Percentiles rank a stretch among this genome's conserved stretches.
Conservation (phyloP, 2,113 vertebrate genomes). For the Monopterus albus region DNA sequence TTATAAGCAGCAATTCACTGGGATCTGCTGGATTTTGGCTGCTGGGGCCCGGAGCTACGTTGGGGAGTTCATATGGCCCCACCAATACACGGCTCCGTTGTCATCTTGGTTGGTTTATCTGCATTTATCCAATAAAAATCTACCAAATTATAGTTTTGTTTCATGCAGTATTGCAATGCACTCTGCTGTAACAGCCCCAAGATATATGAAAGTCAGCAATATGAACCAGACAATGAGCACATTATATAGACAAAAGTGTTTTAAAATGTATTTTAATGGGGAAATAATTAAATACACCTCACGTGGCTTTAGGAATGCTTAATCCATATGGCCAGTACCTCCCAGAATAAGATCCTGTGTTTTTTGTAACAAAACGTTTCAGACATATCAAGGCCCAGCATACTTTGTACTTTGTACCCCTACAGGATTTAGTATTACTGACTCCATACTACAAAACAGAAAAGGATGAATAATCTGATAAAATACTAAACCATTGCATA, state of each 20-base stretch:
- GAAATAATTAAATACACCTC: too few relatives aligned
- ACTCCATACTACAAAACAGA: neutral
- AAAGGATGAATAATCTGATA: neutral
- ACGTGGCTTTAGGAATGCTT: neutral
- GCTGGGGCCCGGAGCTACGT: conserved; percentile 82
- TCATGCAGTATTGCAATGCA: neutral
- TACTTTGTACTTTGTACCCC: too few relatives aligned
- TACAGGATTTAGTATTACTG: too few relatives aligned
- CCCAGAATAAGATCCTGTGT: neutral
- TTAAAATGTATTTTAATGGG: too few relatives aligned
- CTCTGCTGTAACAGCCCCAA: neutral
- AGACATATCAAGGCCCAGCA: neutral
- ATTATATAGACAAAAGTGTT: too few relatives aligned
- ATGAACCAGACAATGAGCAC: too few relatives aligned
- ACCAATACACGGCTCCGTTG: conserved; percentile 89
- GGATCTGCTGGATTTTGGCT: conserved; percentile 89
- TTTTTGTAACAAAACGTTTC: neutral
- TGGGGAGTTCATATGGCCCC: conserved; percentile 86
- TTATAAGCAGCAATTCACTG: conserved; percentile 88
- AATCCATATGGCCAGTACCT: neutral
- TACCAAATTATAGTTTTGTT: neutral
- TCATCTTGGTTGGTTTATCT: conserved; percentile 82
- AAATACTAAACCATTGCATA: conserved; percentile 6
- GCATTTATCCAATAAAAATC: neutral
- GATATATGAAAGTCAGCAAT: neutral